Base-by-base conservation (phyloP, 2,888 invertebrate genomes). In the Seira sanloemensis region DNA sequence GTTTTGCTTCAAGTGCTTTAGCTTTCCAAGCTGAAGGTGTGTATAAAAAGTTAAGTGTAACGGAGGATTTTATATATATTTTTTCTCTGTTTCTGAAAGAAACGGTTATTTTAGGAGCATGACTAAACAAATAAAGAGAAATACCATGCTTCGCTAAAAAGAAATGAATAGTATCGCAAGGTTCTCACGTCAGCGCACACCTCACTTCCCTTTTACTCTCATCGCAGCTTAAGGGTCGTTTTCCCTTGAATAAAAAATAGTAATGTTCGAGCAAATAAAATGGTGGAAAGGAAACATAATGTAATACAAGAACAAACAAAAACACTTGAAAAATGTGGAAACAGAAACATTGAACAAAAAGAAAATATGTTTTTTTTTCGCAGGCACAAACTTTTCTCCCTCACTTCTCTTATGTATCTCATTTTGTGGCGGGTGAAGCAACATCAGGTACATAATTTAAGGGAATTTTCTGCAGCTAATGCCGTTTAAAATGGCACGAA, bases 171-270 rank as follows among this genome's bases (percentile, higher is more conserved):
- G n/a, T n/a, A n/a, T n/a, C n/a, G n/a, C n/a, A n/a, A n/a, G n/a
- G n/a, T 71, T 37, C 25, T 9, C 5, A 19, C 16, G 21, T 50
- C 9, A 23, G 24, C 1, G 62, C 62, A 62, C 12, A 2, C 12
- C 23, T 23, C 71, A 71, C 12, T 71, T 7, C 50, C 50, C 46
- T 12, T 71, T 24, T 21, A 46, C 1, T 50, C 71, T 16, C 71
- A 21, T 0, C 18, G 71, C 16, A 21, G 16, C 71, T 46, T 71
- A 46, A 71, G 46, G 50, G 46, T 46, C 71, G 24, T 71, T 71
- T 71, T 37, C 21, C 4, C 46, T 9, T 68, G 4, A 37, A 46
- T 71, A 46, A 71, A 46, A 4, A 71, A n/a, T n/a, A n/a, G n/a
- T n/a, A n/a, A n/a, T n/a, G n/a, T n/a, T n/a, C n/a, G n/a, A n/a